Evolutionary conservation across 1,140 invertebrate genomes (phyloP), one percentile per base, ranked within the genome.

Genomic region (Ruditapes philippinarum): DNA sequence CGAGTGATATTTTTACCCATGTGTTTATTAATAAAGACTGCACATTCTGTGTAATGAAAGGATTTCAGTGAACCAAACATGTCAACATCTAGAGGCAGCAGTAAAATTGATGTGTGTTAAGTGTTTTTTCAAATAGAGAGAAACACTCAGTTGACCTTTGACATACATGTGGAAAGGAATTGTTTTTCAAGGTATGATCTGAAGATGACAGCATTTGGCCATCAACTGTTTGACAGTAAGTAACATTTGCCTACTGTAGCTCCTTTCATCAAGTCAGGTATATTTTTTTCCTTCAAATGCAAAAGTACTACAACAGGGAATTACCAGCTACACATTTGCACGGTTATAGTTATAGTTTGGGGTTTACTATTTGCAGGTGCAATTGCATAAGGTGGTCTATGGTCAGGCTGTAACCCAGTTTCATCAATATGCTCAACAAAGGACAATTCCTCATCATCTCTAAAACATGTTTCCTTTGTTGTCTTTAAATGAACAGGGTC

Each of bases 361-460:
- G 68, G 5, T 25, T 40, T 54, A 4, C 12, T 28, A 5, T 40
- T 54, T 5, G 3, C 3, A 22, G 51, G 22, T 11, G 51, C 51
- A 54, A 22, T 62, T 19, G 57, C 42, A 7, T 42, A 4, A 4
- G 51, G 49, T 11, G 73, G 83, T 19, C 40, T 54, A 25, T 86
- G 83, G 14, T 87, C 81, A 19, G 65, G 57, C 22, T 54, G 5
- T 19, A 88, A 19, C 11, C 74, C 85, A 25, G 38, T 79, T 49
- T 84, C 80, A 45, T 83, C 88, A n/a, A 80, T 19, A 28, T 88
- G 74, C 4, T 88, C 76, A 33, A 88, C 85, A 28, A 88, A 3
- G 51, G 14, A 51, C 25, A 54, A 19, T n/a, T 54, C 51, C 22
- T 54, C 51, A 4, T 54, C 51, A 19, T 14, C 11, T 9, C 14